Evolutionary conservation across 2,888 invertebrate species (phyloP), one percentile per base, ranked within the genome.

Genomic region (Spodoptera exigua): DNA sequence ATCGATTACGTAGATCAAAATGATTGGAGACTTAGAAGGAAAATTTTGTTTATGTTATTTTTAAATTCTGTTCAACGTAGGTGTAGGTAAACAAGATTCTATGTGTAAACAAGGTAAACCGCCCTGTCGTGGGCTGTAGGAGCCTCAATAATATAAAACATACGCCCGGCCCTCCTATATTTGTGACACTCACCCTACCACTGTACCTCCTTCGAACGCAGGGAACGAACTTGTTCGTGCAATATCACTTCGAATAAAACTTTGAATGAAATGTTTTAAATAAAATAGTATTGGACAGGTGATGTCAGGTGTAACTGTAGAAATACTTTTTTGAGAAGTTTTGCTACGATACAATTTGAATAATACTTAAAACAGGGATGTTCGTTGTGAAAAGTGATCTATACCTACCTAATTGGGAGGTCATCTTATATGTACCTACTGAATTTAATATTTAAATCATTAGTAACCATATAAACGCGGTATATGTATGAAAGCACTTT

Each of bases 141-240:
- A 81, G 82, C 88, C 85, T 90, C 90, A 93, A 92, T 93, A 93
- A 92, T 92, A 92, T 91, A 92, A 92, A 92, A 91, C 90, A 91
- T 87, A 86, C 81, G 80, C 82, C 81, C 64, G 70, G 87, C 83
- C 86, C 85, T 82, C 81, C 83, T 86, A 82, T 85, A 83, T 87
- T 82, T 85, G 85, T 78, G 72, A 63, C 86, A 69, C 74, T 85
- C 83, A 73, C 83, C 85, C 85, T 81, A 78, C 82, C n/a, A n/a
- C n/a, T n/a, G n/a, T 62, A 75, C 81, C 78, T 82, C 83, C 79
- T 80, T 79, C 68, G 13, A 53, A 55, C 51, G 60, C 68, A 76
- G 76, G 75, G 68, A 74, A 71, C 67, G 62, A 76, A 72, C 58
- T 69, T 61, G 45, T 46, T 72, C 51, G 43, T 51, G 69, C 60